Evolutionary conservation across 2,113 vertebrate species (phyloP), one percentile per base, ranked within the genome.

Genomic region (Aegotheles bennettii): DNA sequence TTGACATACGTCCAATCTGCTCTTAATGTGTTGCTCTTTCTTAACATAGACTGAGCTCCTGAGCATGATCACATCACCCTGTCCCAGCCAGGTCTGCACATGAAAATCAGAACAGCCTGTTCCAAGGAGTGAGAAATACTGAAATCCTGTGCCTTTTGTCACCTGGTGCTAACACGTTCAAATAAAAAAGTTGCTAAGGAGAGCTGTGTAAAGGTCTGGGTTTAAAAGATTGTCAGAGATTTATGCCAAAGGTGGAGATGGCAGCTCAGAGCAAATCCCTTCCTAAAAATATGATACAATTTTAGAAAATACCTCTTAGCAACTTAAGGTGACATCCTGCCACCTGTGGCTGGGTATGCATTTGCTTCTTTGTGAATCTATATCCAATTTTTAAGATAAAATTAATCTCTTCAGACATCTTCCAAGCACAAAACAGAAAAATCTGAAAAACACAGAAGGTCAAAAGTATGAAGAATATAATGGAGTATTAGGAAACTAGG

Each of bases 41-140:
- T n/a, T 51, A 45, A 31, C 47, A 24, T 4, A 14, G 7, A 7
- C 26, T 16, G 40, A 84, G 42, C 56, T 81, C 54, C 42, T 0
- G 4, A 28, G 47, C 0, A 2, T 0, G 4, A 67, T 59, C 4
- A 0, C 26, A 48, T 61, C 2, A 0, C 45, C 28, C 42, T 19
- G 7, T 11, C 47, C 53, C 59, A 80, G 80, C n/a, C 67, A 18
- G 26, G 29, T 28, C 76, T 8, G 10, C 56, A 25, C 20, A 12
- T 2, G 18, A n/a, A 38, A 73, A 28, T 35, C 23, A 26, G 53
- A 94, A 33, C 28, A 86, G 42, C 19, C 25, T 35, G 16, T 67
- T 89, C 42, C 35, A 16, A 57, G 45, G 61, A 42, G 16, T 1
- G 8, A 75, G 50, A 54, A 91, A 57, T 18, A 7, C 4, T 14